Evolutionary conservation across 1,140 invertebrate genomes (phyloP), one percentile per base, ranked within the genome.

Genomic region (Nomia melanderi): DNA sequence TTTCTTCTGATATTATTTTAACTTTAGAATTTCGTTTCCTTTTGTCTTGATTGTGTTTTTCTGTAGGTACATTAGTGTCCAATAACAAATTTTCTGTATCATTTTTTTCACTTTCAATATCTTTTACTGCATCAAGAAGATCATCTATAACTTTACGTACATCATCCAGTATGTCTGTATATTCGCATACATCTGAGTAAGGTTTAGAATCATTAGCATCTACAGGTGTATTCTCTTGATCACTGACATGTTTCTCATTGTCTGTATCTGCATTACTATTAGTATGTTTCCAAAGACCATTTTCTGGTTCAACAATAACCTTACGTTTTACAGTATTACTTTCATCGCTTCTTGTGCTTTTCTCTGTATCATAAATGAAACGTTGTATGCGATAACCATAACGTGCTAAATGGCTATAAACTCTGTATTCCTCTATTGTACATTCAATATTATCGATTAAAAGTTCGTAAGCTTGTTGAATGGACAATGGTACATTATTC

Each of bases 401-500:
- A 81, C 93, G 92, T 62, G 93, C 91, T n/a, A 95, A 89, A 59
- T 94, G 93, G 67, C 93, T 92, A 88, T 94, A 95, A 4, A 95
- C 94, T 90, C 93, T 93, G 78, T 95, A 95, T 86, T 95, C 93
- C 17, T 92, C 86, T 17, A 94, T 74, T 29, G 92, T 90, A 82
- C 92, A 93, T 36, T 93, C 89, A 57, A 89, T 88, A 56, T 91
- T 89, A 73, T 90, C 82, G 12, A 95, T 88, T 25, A 95, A 86
- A 77, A 95, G 86, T 64, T 90, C 87, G 80, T 95, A 95, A 6
- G 93, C 93, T 90, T 94, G 94, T 88, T 95, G 94, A 41, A 95
- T 85, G 57, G 94, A 95, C 5, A 95, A 89, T 79, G 92, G 88
- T 11, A 95, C 88, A 70, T 91, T 91, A 84, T 93, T 93, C 88